These are phyloP conservation scores for Clepsis dumicolana DNA, from an alignment of 2,888 invertebrate genomes.

Conservation along the genomic window DNA sequence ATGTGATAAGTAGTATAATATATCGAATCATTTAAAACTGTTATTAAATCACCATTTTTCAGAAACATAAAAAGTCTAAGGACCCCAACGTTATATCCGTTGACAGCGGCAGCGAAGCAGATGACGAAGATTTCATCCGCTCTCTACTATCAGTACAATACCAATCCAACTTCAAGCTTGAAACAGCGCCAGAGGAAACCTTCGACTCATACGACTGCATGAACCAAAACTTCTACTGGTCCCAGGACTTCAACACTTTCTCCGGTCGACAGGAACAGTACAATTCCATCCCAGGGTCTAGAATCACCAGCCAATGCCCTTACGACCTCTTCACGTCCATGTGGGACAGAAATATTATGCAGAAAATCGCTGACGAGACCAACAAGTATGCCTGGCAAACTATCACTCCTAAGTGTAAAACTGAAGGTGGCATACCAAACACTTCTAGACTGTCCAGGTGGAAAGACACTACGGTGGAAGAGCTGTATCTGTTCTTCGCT, in stretches of 20 bases:
- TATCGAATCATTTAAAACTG: no score
- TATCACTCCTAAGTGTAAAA: slow-evolving; percentile 39
- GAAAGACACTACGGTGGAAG: slow-evolving; percentile 39
- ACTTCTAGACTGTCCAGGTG: slow-evolving; percentile 32
- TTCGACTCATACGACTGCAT: slow-evolving; percentile 39
- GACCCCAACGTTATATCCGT: slow-evolving; percentile 34
- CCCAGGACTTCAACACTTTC: slow-evolving; percentile 36
- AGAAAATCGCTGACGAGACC: slow-evolving; percentile 43
- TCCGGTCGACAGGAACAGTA: slow-evolving; percentile 32
- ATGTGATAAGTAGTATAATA: no score
- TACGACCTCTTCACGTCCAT: slow-evolving; percentile 36
- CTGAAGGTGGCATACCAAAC: slow-evolving; percentile 38
- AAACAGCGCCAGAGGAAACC: slow-evolving; percentile 25
- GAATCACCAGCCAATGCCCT: slow-evolving; percentile 29
- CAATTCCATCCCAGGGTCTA: slow-evolving; percentile 31
- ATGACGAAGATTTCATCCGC: slow-evolving; percentile 41
- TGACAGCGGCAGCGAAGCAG: slow-evolving; percentile 37
- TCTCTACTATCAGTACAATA: slow-evolving; percentile 38
- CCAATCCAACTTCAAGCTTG: slow-evolving; percentile 33
- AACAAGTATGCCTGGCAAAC: slow-evolving; percentile 44
- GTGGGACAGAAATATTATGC: slow-evolving; percentile 42
- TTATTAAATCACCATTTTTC: neutral
- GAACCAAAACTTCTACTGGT: slow-evolving; percentile 42
- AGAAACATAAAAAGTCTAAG: slow-evolving; percentile 29
- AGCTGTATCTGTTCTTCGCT: slow-evolving; percentile 40